These are phyloP conservation scores for Botia almorhae DNA, from an alignment of 2,797 vertebrate genomes.

Conservation along the genomic window DNA sequence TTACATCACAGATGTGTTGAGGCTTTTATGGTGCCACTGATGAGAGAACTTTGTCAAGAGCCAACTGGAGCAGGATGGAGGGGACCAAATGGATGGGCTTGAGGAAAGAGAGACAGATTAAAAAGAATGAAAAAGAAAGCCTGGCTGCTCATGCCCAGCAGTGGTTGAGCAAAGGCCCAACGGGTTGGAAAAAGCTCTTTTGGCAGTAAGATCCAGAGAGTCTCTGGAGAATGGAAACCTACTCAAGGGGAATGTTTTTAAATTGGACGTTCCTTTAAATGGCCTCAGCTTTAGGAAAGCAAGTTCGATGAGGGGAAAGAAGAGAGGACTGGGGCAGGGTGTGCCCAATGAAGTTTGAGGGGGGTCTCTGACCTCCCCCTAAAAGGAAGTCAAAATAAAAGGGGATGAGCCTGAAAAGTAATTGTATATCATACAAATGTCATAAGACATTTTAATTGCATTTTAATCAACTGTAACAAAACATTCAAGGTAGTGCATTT, in stretches of 20 bases:
- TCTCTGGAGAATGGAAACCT: slow-evolving; percentile 67
- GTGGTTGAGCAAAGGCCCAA: slow-evolving; percentile 65
- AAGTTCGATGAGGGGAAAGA: slow-evolving; percentile 22
- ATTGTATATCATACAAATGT: not conserved
- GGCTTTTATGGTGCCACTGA: slow-evolving; percentile 13
- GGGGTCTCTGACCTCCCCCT: no score
- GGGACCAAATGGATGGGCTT: not conserved
- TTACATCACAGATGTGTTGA: slow-evolving; percentile 10
- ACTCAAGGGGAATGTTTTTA: slow-evolving; percentile 72
- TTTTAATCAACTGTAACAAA: not conserved
- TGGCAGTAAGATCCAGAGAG: slow-evolving; percentile 54
- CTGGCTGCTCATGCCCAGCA: slow-evolving; percentile 50
- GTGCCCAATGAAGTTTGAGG: not conserved
- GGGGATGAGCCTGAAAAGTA: not conserved
- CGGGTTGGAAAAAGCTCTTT: slow-evolving; percentile 63
- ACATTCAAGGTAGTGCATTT: not conserved
- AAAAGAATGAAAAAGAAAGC: slow-evolving; percentile 23
- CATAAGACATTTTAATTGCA: no score
- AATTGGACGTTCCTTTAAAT: slow-evolving; percentile 68
- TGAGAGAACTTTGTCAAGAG: slow-evolving; percentile 19
- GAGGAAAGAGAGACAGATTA: not conserved
- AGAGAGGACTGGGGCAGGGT: not conserved
- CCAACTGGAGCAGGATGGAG: not conserved
- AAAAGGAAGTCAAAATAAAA: not conserved
- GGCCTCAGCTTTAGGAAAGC: slow-evolving; percentile 59